phyloP scores from a whole-genome alignment of 2,888 invertebrate genomes.

The Cosmorhoe ocellata region DNA sequence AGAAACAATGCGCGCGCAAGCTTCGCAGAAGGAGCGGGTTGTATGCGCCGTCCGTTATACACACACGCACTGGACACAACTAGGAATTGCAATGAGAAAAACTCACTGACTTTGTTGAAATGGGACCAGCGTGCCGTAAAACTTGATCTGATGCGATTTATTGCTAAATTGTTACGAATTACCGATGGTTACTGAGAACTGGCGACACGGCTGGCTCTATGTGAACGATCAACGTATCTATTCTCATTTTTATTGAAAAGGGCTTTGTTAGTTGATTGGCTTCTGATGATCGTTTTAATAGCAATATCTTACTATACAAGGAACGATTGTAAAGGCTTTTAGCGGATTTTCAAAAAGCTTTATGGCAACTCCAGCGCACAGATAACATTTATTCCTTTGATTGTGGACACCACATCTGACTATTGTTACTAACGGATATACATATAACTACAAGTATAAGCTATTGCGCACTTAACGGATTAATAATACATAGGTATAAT shows the following conservation, averaged over 20 bases:
- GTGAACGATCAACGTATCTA: neutral
- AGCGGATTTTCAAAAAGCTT: slow-evolving; percentile 1
- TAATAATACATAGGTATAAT: too few species aligned
- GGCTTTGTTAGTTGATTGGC: too few species aligned
- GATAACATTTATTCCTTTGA: slow-evolving; percentile 4
- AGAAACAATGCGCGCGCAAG: slow-evolving; percentile 74
- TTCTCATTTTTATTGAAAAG: neutral
- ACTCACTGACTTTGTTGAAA: slow-evolving; percentile 72
- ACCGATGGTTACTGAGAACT: slow-evolving; percentile 59
- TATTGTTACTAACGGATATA: too few species aligned
- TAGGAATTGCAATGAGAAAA: slow-evolving; percentile 76
- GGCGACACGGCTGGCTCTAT: slow-evolving; percentile 6
- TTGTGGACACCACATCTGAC: neutral
- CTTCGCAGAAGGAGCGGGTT: slow-evolving; percentile 76
- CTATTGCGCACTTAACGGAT: too few species aligned
- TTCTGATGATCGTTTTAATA: too few species aligned
- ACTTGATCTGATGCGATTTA: slow-evolving; percentile 61
- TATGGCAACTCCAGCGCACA: neutral
- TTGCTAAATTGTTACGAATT: slow-evolving; percentile 70
- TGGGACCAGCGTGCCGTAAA: slow-evolving; percentile 62
- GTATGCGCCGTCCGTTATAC: slow-evolving; percentile 62
- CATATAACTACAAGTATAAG: too few species aligned
- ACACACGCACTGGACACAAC: slow-evolving; percentile 58
- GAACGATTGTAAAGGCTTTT: slow-evolving; percentile 1
- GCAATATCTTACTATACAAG: neutral